phyloP scores from a whole-genome alignment of 1,140 invertebrate species.

The Latrodectus geometricus region DNA sequence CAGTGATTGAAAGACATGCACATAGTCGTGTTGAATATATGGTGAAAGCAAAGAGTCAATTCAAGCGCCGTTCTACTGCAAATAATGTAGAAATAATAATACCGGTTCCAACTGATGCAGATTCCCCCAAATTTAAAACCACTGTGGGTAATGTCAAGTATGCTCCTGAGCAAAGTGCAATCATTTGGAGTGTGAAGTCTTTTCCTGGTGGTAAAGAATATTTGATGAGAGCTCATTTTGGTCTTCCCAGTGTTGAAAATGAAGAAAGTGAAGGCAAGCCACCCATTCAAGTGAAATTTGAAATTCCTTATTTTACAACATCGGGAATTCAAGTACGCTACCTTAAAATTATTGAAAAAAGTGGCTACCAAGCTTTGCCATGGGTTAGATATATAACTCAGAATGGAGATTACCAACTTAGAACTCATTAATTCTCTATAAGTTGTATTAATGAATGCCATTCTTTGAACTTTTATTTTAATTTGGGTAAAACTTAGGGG shows the following conservation, averaged over 20 bases:
- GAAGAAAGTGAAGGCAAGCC: constrained; percentile 97
- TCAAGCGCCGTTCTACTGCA: constrained; percentile 96
- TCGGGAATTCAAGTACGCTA: constrained; percentile 98
- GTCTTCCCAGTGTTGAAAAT: constrained; percentile 94
- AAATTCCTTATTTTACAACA: constrained; percentile 99
- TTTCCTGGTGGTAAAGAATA: constrained; percentile 99
- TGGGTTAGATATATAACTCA: constrained; percentile 99
- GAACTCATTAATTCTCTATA: constrained; percentile 80
- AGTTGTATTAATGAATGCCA: not conserved
- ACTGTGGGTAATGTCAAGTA: constrained; percentile 98
- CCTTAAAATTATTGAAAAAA: constrained; percentile 99
- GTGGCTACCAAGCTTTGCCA: constrained; percentile 98
- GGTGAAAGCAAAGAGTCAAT: constrained; percentile 99
- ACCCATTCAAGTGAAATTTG: constrained; percentile 99
- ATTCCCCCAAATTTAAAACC: constrained; percentile 99
- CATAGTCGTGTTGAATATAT: constrained; percentile 99
- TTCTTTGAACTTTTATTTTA: not conserved
- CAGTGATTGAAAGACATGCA: constrained; percentile 97
- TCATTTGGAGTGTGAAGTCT: constrained; percentile 99
- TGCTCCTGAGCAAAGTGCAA: constrained; percentile 96
- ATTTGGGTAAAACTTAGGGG: no score
- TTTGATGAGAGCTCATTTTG: constrained; percentile 98
- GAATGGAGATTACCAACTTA: constrained; percentile 98
- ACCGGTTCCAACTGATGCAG: constrained; percentile 97
- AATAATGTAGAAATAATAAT: constrained; percentile 99